Evolutionary conservation across 2,888 invertebrate species (phyloP), one percentile per base, ranked within the genome.

Genomic region (Dasysyrphus tricinctus): DNA sequence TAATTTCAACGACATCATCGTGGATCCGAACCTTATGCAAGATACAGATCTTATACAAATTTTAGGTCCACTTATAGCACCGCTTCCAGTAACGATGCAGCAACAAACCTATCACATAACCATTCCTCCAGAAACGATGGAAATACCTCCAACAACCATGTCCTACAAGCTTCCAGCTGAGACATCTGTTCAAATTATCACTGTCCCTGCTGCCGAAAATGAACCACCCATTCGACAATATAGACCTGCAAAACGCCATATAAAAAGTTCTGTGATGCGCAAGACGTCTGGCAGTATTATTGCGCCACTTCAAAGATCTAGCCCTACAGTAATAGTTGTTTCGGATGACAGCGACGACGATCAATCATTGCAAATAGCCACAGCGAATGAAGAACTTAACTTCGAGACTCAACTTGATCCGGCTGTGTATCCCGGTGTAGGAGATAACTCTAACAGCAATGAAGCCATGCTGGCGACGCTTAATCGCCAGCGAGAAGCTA

Each of bases 11-110:
- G 91, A 90, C 32, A 90, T 92, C 39, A 92, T 92, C 89, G 90
- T 91, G 0, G 92, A 92, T 85, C 89, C 82, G 6, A 92, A 93
- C 88, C 88, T 92, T 7, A 72, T 93, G 44, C 92, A 92, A 57
- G 92, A 92, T 80, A 90, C 90, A 0, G 93, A 92, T 89, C 88
- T 92, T 14, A 92, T 92, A 3, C 92, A 92, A 82, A 88, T 92
- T 4, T 80, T 92, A 56, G 91, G 92, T 0, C 92, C 92, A 37
- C 88, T 91, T 37, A 89, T 90, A 69, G 39, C 88, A 59, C 70
- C 86, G 7, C 42, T 72, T 3, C 44, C 69, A 16, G 44, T 74
- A 7, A 61, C 59, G 0, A 72, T 80, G 8, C 80, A 70, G 47
- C 88, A 74, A n/a, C 82, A 54, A 56, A 47, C 70, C 1, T 83